phyloP scores from a whole-genome alignment of 2,888 invertebrate genomes.

The Drosophila demipolita region DNA sequence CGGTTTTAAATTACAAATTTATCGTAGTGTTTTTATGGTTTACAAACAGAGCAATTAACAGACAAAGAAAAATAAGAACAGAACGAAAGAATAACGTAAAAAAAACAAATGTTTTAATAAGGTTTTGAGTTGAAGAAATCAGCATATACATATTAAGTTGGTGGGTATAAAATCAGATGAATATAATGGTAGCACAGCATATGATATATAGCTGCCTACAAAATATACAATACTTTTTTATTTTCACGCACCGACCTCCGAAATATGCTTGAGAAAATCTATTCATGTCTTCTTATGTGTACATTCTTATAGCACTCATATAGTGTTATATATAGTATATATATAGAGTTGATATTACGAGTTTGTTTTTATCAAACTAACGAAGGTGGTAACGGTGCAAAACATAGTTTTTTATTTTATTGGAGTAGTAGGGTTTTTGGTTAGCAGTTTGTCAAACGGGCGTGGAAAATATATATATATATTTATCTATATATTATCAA shows the following conservation, averaged over 20 bases:
- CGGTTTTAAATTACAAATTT: conserved; percentile 32
- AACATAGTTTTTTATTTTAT: conserved; percentile 56
- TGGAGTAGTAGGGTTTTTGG: conserved; percentile 44
- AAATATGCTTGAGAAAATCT: conserved; percentile 85
- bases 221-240: conserved; percentile 41
- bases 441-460: conserved; percentile 50
- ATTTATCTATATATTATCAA: background rate
- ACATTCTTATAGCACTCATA: conserved; percentile 41
- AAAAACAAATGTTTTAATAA: conserved; percentile 13
- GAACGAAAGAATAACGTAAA: conserved; percentile 41
- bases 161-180: conserved; percentile 50
- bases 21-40: conserved; percentile 44
- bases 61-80: conserved; percentile 54
- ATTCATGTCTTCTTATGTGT: conserved; percentile 69
- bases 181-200: conserved; percentile 38
- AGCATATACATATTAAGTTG: conserved; percentile 58
- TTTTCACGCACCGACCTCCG: conserved; percentile 82
- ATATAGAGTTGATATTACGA: conserved; percentile 32
- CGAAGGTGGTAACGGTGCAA: conserved; percentile 83
- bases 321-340: conserved; percentile 30
- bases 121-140: conserved; percentile 49
- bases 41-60: conserved; percentile 54
- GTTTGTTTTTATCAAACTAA: conserved; percentile 51
- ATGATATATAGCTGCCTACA: conserved; percentile 28
- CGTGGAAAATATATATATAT: conserved; percentile 25